Percentiles rank a stretch among this genome's conserved stretches.
These are phyloP conservation scores for Ips nitidus DNA, from an alignment of 1,140 invertebrate genomes.

Conservation along the genomic window DNA sequence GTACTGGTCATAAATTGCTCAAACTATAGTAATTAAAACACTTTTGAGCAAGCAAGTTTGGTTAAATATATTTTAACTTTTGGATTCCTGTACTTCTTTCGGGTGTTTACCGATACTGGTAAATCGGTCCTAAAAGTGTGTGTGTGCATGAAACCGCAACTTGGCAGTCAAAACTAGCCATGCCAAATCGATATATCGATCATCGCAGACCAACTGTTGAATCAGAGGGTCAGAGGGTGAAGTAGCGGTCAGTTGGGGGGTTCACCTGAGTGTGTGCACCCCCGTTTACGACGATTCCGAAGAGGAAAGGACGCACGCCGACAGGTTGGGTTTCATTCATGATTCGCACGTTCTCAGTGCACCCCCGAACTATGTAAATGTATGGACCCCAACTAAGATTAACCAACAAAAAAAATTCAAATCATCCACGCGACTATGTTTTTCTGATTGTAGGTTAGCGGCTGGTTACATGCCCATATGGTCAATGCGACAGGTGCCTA, in stretches of 20 bases:
- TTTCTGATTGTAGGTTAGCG: slow-evolving; percentile 2
- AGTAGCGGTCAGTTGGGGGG: slow-evolving; percentile 24
- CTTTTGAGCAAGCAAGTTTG: too few relatives aligned
- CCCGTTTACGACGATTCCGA: slow-evolving; percentile 10
- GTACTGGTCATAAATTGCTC: too few relatives aligned
- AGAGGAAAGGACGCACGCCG: slow-evolving; percentile 15
- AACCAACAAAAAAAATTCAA: slow-evolving; percentile 6
- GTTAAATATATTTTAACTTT: too few relatives aligned
- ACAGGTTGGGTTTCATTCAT: slow-evolving; percentile 21
- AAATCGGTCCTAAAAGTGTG: not conserved
- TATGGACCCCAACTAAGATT: slow-evolving; percentile 1
- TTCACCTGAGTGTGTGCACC: slow-evolving; percentile 22
- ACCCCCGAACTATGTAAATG: not conserved
- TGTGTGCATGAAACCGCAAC: slow-evolving; percentile 15
- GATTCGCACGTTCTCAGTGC: not conserved
- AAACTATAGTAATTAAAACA: too few relatives aligned
- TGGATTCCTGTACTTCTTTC: too few relatives aligned
- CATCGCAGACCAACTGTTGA: slow-evolving; percentile 23
- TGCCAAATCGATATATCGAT: slow-evolving; percentile 26
- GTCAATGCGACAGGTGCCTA: slow-evolving; percentile 17
- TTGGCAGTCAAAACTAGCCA: slow-evolving; percentile 16
- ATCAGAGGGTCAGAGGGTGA: slow-evolving; percentile 27
- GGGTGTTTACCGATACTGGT: too few relatives aligned
- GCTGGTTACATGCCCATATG: slow-evolving; percentile 9
- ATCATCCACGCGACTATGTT: slow-evolving; percentile 11